These are phyloP conservation scores for Sebastes alutus DNA, from an alignment of 2,797 vertebrate genomes.

Conservation along the genomic window DNA sequence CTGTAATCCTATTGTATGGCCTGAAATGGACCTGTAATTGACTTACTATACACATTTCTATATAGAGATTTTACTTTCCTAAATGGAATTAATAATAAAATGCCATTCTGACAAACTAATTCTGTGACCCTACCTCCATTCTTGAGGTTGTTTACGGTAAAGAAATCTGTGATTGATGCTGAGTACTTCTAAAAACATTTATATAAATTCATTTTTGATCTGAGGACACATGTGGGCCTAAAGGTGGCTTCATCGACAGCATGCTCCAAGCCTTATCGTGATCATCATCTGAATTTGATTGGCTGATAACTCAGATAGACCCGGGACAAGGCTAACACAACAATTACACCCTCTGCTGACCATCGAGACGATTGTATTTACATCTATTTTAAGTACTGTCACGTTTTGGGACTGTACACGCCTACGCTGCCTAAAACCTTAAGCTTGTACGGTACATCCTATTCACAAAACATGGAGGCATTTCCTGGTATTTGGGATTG, in stretches of 20 bases:
- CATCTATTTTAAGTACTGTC: not conserved
- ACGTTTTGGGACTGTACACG: not conserved
- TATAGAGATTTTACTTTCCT: not conserved
- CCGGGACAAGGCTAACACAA: not conserved
- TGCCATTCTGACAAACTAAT: not conserved
- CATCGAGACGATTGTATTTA: not conserved
- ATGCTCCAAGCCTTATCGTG: not conserved
- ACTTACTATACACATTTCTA: not conserved
- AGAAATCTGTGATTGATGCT: not conserved
- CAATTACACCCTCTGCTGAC: not conserved
- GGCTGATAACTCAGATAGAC: not conserved
- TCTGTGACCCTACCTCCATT: not conserved
- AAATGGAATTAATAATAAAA: not conserved
- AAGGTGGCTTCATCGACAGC: not conserved
- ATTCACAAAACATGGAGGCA: not conserved
- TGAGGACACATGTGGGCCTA: not conserved
- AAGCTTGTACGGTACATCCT: not conserved
- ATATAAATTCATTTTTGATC: not conserved
- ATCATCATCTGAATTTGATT: not conserved
- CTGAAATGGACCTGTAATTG: constrained; percentile 36
- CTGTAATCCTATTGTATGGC: constrained; percentile 47
- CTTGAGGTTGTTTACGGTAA: not conserved
- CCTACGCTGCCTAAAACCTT: not conserved
- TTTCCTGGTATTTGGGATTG: not conserved
- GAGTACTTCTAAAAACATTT: not conserved